phyloP scores from a whole-genome alignment of 2,888 invertebrate genomes.

The Drosophila siamana region DNA sequence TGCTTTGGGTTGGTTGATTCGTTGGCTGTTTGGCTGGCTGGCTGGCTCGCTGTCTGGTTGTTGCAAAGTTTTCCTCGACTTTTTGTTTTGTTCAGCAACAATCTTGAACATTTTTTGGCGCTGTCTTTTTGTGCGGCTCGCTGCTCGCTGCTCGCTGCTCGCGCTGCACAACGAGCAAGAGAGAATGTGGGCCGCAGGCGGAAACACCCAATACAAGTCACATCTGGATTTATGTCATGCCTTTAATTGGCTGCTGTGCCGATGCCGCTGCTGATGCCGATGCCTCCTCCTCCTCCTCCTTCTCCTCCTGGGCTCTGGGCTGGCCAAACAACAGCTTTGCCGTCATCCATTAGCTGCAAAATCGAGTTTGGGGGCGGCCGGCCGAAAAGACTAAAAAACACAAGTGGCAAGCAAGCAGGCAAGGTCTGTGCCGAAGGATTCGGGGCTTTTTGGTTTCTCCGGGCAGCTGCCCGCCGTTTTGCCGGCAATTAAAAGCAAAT shows the following conservation, averaged over 20 bases:
- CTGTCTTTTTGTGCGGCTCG: slow-evolving; percentile 56
- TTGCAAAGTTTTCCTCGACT: slow-evolving; percentile 71
- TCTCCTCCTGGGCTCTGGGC: slow-evolving; percentile 23
- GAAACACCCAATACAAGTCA: slow-evolving; percentile 86
- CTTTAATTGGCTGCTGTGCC: slow-evolving; percentile 85
- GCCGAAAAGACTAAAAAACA: slow-evolving; percentile 62
- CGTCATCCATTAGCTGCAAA: slow-evolving; percentile 76
- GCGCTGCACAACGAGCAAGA: slow-evolving; percentile 10
- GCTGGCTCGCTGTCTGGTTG: slow-evolving; percentile 11
- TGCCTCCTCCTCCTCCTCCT: slow-evolving; percentile 1
- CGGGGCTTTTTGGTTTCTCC: slow-evolving; percentile 6
- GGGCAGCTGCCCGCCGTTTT: slow-evolving; percentile 37
- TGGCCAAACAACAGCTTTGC: slow-evolving; percentile 49
- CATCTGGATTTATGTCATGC: slow-evolving; percentile 85
- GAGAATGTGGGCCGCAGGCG: slow-evolving; percentile 82
- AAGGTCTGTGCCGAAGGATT: slow-evolving; percentile 38
- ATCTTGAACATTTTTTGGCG: slow-evolving; percentile 78
- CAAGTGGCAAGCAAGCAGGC: no score
- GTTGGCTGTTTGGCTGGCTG: slow-evolving; percentile 14
- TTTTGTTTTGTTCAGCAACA: slow-evolving; percentile 74
- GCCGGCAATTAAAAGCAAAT: slow-evolving; percentile 80
- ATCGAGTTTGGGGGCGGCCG: slow-evolving; percentile 71
- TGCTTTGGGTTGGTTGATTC: slow-evolving; percentile 37
- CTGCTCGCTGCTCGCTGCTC: not conserved
- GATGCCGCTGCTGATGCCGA: slow-evolving; percentile 64